phyloP scores from a whole-genome alignment of 2,113 vertebrate species.

The Neolamprologus longior region DNA sequence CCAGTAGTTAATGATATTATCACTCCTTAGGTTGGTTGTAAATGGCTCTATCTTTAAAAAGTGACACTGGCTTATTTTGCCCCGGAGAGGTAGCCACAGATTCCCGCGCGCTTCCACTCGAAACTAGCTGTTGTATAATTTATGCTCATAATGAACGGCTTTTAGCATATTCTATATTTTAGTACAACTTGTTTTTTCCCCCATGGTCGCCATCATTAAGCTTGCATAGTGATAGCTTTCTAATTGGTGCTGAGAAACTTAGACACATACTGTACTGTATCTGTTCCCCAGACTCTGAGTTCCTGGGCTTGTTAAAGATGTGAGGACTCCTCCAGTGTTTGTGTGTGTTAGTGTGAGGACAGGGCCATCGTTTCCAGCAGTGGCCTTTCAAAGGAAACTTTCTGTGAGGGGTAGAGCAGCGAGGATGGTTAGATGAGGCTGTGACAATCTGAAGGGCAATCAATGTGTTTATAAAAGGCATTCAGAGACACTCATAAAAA shows the following conservation, averaged over 20 bases:
- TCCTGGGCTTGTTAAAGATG: constrained; percentile 53
- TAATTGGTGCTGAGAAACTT: constrained; percentile 59
- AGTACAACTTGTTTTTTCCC: constrained; percentile 56
- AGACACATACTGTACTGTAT: constrained; percentile 5
- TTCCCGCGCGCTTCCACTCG: constrained; percentile 14
- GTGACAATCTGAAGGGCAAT: neutral
- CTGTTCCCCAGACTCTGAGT: constrained; percentile 9
- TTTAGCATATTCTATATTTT: constrained; percentile 70
- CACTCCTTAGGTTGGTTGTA: constrained; percentile 29
- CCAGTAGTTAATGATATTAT: constrained; percentile 45
- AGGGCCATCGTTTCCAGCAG: neutral
- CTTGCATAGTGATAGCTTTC: constrained; percentile 60
- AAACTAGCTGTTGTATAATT: constrained; percentile 58
- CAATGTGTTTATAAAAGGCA: constrained; percentile 1
- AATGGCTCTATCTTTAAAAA: constrained; percentile 45
- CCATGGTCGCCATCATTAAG: constrained; percentile 61
- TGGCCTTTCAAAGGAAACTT: neutral
- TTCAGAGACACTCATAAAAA: neutral
- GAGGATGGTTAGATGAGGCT: neutral
- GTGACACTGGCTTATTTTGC: constrained; percentile 43
- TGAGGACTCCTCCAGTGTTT: neutral
- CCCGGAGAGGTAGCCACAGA: constrained; percentile 37
- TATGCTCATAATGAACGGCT: constrained; percentile 64
- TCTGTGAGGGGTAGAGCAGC: neutral
- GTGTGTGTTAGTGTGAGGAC: constrained; percentile 22